Evolutionary conservation across 2,888 invertebrate genomes (phyloP), one percentile per base, ranked within the genome.

Genomic region (Eucera pruinosa): DNA sequence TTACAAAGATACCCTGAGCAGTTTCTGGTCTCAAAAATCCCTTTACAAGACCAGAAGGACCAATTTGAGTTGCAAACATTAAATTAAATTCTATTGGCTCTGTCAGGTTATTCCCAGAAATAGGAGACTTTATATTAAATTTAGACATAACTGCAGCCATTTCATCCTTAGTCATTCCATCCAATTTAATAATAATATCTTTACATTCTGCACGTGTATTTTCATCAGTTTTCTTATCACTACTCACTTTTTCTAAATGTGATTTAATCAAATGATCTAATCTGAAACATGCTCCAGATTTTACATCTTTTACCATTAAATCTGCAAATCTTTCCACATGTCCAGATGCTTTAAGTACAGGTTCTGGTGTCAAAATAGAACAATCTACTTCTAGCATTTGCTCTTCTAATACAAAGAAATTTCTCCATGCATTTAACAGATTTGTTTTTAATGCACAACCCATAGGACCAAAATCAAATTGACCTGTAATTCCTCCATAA

Each of bases 401-500:
- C 91, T 99, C 99, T 90, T 99, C 98, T 15, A 99, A 94, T 25
- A 99, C 96, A 91, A 99, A 99, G 93, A 97, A 98, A 87, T 97
- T 97, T 77, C 99, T 94, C 99, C 99, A 99, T 6, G 96, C 94
- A 88, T 96, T 95, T 39, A 99, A 94, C 91, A 99, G 95, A 92
- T 99, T 99, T 23, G 97, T 95, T 93, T 99, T 99, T 73, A 99
- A 95, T 0, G 99, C 98, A 93, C 99, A 99, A 2, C 99, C 99
- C 98, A 99, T 99, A 0, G 99, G 99, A 0, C 99, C 99, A 92
- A 98, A 99, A 93, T 99, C 99, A 93, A 97, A 99, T 90, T 99
- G 97, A 0, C 99, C 96, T 36, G 96, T 96, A 39, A 97, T 95
- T 43, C 99, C 99, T 85, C 99, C 99, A 93, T 99, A 99, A 88